These are phyloP conservation scores for Osmerus eperlanus DNA, from an alignment of 2,113 vertebrate genomes.

Conservation along the genomic window DNA sequence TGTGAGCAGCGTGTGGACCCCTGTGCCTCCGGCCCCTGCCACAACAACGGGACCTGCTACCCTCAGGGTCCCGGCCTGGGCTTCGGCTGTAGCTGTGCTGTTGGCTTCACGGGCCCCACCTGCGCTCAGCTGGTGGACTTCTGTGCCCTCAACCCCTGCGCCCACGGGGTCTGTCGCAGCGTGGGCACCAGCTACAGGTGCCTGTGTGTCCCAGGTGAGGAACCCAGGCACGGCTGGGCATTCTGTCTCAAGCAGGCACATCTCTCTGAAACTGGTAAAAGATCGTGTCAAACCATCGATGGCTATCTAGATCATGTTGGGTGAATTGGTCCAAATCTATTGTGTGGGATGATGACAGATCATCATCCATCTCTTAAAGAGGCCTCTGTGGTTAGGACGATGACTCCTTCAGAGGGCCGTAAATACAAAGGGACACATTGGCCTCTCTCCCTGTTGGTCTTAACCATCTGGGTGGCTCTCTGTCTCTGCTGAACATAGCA, in stretches of 20 bases:
- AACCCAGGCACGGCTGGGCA: background rate
- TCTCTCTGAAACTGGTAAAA: no score
- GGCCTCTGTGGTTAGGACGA: slow-evolving; percentile 39
- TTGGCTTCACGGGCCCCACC: slow-evolving; percentile 87
- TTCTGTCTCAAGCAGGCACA: no score
- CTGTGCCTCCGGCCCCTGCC: slow-evolving; percentile 85
- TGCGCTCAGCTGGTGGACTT: slow-evolving; percentile 93
- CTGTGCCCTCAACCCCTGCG: slow-evolving; percentile 93
- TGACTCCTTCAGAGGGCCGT: slow-evolving; percentile 32
- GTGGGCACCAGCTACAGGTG: slow-evolving; percentile 96
- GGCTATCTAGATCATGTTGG: slow-evolving; percentile 11
- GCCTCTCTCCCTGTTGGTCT: slow-evolving; percentile 14
- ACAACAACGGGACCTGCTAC: slow-evolving; percentile 91
- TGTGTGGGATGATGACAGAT: slow-evolving; percentile 56
- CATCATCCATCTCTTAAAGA: slow-evolving; percentile 46
- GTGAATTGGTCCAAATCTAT: slow-evolving; percentile 41
- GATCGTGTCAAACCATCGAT: background rate
- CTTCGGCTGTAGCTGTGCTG: slow-evolving; percentile 84
- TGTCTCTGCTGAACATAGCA: background rate
- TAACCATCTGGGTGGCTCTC: slow-evolving; percentile 20
- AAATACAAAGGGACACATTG: slow-evolving; percentile 37
- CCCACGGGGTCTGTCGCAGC: slow-evolving; percentile 91
- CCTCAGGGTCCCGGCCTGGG: slow-evolving; percentile 71
- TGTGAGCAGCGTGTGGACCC: slow-evolving; percentile 91
- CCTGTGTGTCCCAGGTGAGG: slow-evolving; percentile 89